Evolutionary conservation across 1,140 invertebrate genomes (phyloP).

Genomic region (Zaprionus nigranus): DNA sequence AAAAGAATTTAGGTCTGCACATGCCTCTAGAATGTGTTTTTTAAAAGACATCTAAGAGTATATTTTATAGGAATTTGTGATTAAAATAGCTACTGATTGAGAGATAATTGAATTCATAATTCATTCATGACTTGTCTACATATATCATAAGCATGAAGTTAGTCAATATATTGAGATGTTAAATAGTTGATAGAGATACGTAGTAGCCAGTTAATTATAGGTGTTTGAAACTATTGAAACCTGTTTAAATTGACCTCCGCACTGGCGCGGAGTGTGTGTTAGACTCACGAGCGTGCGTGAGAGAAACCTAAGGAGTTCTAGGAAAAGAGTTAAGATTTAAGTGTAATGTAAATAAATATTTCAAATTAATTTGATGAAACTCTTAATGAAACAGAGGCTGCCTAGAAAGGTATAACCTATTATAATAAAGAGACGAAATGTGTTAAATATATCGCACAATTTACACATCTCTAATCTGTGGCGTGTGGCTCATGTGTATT

Average conservation of each 20-base stretch:
- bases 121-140: neutral
- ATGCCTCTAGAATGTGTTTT: neutral
- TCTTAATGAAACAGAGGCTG: neutral
- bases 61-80: neutral
- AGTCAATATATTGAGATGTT: slow-evolving; percentile 3
- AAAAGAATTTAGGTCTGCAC: slow-evolving; percentile 4
- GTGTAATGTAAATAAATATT: too few species aligned
- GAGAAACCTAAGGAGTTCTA: neutral
- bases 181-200: slow-evolving; percentile 5
- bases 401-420: neutral
- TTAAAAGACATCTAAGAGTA: neutral
- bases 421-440: neutral
- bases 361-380: neutral
- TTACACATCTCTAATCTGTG: slow-evolving; percentile 25
- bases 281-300: slow-evolving; percentile 1
- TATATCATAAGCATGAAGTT: neutral
- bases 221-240: slow-evolving; percentile 44
- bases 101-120: neutral
- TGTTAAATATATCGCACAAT: neutral
- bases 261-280: slow-evolving; percentile 25
- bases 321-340: neutral
- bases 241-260: slow-evolving; percentile 51
- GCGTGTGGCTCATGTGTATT: slow-evolving; percentile 15
- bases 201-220: slow-evolving; percentile 35
- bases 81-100: neutral